Percentiles rank a stretch among this genome's conserved stretches.
Evolutionary conservation across 2,888 invertebrate species (phyloP).

Genomic region (Macropis europaea): DNA sequence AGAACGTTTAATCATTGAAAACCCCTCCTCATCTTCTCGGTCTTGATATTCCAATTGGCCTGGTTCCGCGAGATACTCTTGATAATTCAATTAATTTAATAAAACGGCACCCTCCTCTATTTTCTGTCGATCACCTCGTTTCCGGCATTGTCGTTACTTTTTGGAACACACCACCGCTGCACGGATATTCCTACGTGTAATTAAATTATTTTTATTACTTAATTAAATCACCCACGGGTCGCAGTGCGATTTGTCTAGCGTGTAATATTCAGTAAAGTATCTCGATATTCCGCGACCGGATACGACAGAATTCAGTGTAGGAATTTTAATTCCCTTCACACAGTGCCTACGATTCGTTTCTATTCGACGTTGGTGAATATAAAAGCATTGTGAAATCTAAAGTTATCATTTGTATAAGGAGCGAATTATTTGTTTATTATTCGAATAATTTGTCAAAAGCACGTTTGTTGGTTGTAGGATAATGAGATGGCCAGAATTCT

Average conservation of each 20-base stretch:
- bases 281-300: slow-evolving; percentile 13
- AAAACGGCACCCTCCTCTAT: slow-evolving; percentile 22
- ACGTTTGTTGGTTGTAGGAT: slow-evolving; percentile 53
- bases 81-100: slow-evolving; percentile 37
- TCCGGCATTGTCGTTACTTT: slow-evolving; percentile 52
- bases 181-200: slow-evolving; percentile 63
- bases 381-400: too few species aligned
- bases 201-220: slow-evolving; percentile 69
- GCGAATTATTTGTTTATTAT: not conserved
- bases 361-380: too few species aligned
- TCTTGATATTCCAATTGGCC: not conserved
- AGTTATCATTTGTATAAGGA: too few species aligned
- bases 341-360: too few species aligned
- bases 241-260: slow-evolving; percentile 9
- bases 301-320: slow-evolving; percentile 42
- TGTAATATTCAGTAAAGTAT: slow-evolving; percentile 2
- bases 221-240: slow-evolving; percentile 61
- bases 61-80: not conserved
- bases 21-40: not conserved
- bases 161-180: slow-evolving; percentile 56
- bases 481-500: slow-evolving; percentile 70
- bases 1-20: not conserved
- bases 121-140: slow-evolving; percentile 24
- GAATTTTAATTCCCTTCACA: not conserved
- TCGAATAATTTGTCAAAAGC: not conserved